A percentile compares a stretch with the other conserved stretches of the same genome.
These are phyloP conservation scores for Campodea augens DNA, from an alignment of 1,140 invertebrate species.

Conservation along the genomic window DNA sequence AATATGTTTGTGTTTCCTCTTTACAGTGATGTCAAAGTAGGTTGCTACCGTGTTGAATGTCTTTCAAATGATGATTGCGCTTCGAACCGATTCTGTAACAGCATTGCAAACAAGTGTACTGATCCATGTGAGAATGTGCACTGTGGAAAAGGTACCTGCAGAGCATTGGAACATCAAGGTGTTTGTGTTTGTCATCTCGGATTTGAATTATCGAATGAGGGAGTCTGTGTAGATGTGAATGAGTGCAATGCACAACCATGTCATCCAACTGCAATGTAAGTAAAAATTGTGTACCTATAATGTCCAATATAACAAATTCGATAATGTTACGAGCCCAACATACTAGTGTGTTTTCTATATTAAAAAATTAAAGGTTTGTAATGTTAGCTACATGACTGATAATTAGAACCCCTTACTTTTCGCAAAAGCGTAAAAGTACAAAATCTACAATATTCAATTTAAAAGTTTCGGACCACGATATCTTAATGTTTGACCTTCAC, in stretches of 20 bases:
- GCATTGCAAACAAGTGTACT: slow-evolving; percentile 51
- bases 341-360: too few species aligned
- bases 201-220: slow-evolving; percentile 37
- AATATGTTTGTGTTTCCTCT: too few species aligned
- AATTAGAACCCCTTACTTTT: too few species aligned
- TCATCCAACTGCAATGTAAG: slow-evolving; percentile 46
- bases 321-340: too few species aligned
- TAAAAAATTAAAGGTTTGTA: too few species aligned
- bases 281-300: too few species aligned
- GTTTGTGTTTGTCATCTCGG: slow-evolving; percentile 54
- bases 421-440: too few species aligned
- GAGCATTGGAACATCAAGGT: slow-evolving; percentile 43
- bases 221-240: slow-evolving; percentile 56
- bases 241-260: slow-evolving; percentile 59
- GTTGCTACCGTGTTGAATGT: slow-evolving; percentile 55
- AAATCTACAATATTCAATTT: too few species aligned
- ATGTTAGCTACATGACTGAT: too few species aligned
- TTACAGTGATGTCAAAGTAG: slow-evolving; percentile 10
- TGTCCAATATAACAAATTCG: too few species aligned
- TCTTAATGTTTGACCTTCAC: too few species aligned
- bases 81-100: slow-evolving; percentile 49
- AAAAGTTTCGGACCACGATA: too few species aligned
- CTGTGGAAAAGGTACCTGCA: slow-evolving; percentile 53
- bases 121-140: slow-evolving; percentile 52
- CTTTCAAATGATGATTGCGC: slow-evolving; percentile 51